Percentiles rank a stretch among this genome's conserved stretches.
These are phyloP conservation scores for Sphaerophoria taeniata DNA, from an alignment of 2,888 invertebrate genomes.

Conservation along the genomic window DNA sequence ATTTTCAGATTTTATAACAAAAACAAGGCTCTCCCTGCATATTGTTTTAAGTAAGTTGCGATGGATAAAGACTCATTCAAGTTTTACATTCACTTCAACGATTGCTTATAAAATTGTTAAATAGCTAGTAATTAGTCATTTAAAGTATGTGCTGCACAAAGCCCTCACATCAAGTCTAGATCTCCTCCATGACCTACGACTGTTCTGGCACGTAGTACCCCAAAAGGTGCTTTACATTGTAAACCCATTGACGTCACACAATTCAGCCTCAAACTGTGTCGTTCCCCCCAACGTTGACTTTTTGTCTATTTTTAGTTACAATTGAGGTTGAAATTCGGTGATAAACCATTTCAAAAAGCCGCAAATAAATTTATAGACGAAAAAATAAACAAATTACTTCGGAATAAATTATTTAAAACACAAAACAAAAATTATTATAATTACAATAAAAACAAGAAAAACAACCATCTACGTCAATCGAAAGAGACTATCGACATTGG, in stretches of 20 bases:
- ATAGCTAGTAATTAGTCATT: too few species aligned
- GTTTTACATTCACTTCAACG: too few species aligned
- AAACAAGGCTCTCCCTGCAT: too few species aligned
- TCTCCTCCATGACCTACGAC: too few species aligned
- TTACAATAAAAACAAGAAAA: constrained; percentile 32
- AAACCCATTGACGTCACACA: constrained; percentile 10
- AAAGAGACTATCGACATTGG: background rate
- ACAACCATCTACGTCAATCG: constrained; percentile 39
- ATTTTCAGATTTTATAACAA: too few species aligned
- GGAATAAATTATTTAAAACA: constrained; percentile 14
- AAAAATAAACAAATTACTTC: constrained; percentile 20
- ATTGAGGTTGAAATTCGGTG: constrained; percentile 57
- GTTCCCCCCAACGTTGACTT: constrained; percentile 1
- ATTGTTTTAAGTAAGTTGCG: too few species aligned
- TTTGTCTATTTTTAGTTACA: constrained; percentile 50
- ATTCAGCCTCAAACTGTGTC: constrained; percentile 20
- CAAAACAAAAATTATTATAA: constrained; percentile 11
- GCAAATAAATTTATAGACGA: constrained; percentile 18
- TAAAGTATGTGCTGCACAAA: too few species aligned
- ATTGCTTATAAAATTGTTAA: too few species aligned
- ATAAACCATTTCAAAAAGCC: constrained; percentile 52
- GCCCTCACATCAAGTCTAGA: too few species aligned
- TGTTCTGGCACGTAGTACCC: too few species aligned
- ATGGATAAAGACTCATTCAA: too few species aligned
- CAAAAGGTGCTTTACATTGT: too few species aligned